phyloP scores from a whole-genome alignment of 2,888 invertebrate genomes.

The Gryllus longicercus region DNA sequence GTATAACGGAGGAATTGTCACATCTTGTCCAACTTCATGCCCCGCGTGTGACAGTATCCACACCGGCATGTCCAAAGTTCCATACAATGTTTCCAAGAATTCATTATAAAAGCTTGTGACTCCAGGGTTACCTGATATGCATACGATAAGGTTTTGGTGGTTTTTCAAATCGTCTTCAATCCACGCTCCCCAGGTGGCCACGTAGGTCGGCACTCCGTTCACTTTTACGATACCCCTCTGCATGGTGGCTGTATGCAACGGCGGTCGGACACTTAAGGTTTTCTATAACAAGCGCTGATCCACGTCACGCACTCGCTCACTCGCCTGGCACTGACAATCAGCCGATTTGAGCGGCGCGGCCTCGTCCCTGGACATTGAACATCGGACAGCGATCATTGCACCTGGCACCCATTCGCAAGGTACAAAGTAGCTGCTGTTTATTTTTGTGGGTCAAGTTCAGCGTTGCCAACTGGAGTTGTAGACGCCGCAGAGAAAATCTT shows the following conservation, averaged over 20 bases:
- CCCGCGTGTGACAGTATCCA: constrained; percentile 82
- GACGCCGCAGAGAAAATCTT: no score
- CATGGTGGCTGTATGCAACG: constrained; percentile 45
- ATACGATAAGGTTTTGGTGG: constrained; percentile 64
- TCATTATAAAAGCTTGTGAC: constrained; percentile 73
- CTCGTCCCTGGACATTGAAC: no score
- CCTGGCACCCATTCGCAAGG: no score
- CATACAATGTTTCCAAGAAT: constrained; percentile 66
- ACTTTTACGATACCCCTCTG: constrained; percentile 53
- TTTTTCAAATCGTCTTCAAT: constrained; percentile 57
- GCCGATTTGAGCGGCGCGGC: no score
- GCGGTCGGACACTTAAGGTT: no score
- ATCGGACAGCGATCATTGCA: no score
- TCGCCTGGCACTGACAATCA: no score
- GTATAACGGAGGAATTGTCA: constrained; percentile 51
- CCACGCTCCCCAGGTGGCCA: constrained; percentile 70
- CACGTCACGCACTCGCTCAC: no score
- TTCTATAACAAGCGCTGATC: no score
- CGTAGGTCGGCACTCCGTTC: constrained; percentile 66
- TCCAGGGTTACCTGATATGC: constrained; percentile 87
- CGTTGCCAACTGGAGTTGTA: no score
- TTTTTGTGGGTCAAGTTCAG: no score
- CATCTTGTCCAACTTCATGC: constrained; percentile 58
- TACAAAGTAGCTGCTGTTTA: no score
- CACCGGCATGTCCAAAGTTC: constrained; percentile 63